Percentiles rank a stretch among this genome's conserved stretches.
phyloP scores from a whole-genome alignment of 1,140 invertebrate genomes.

The Manduca sexta region DNA sequence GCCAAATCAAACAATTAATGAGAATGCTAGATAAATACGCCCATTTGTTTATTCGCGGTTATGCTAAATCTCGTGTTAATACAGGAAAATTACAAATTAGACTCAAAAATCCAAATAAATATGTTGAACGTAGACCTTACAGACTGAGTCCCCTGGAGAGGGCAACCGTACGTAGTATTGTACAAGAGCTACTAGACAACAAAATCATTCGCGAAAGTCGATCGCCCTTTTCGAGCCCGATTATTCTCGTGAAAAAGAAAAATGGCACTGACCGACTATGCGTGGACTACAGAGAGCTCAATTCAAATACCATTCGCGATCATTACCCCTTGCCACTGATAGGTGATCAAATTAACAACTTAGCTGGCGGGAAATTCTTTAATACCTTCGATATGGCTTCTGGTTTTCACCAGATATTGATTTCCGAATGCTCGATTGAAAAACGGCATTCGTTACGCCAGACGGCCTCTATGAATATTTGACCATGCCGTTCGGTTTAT shows the following conservation, averaged over 20 bases:
- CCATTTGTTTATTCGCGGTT: conserved; percentile 26
- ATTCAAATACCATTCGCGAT: conserved; percentile 6
- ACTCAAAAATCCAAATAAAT: conserved; percentile 14
- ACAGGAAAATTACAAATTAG: conserved; percentile 20
- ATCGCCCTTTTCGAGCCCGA: conserved; percentile 30
- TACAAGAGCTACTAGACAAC: conserved; percentile 13
- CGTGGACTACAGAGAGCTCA: conserved; percentile 17
- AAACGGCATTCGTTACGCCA: conserved; percentile 54
- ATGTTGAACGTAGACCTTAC: conserved; percentile 19
- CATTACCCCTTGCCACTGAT: conserved; percentile 19
- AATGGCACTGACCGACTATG: conserved; percentile 18
- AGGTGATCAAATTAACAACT: conserved; percentile 16
- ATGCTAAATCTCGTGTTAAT: conserved; percentile 21
- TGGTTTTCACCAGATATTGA: too few relatives aligned
- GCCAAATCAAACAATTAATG: conserved; percentile 11
- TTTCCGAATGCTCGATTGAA: too few relatives aligned
- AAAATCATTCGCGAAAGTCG: conserved; percentile 44
- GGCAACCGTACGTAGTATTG: conserved; percentile 14
- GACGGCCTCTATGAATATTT: conserved; percentile 23
- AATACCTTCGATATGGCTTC: conserved; percentile 19
- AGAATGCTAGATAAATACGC: conserved; percentile 23
- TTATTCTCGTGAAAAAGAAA: conserved; percentile 25
- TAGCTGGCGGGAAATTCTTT: conserved; percentile 4
- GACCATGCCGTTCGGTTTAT: conserved; percentile 24
- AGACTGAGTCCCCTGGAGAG: conserved; percentile 17